Evolutionary conservation across 2,113 vertebrate species (phyloP), one percentile per base, ranked within the genome.

Genomic region (Bos indicus): DNA sequence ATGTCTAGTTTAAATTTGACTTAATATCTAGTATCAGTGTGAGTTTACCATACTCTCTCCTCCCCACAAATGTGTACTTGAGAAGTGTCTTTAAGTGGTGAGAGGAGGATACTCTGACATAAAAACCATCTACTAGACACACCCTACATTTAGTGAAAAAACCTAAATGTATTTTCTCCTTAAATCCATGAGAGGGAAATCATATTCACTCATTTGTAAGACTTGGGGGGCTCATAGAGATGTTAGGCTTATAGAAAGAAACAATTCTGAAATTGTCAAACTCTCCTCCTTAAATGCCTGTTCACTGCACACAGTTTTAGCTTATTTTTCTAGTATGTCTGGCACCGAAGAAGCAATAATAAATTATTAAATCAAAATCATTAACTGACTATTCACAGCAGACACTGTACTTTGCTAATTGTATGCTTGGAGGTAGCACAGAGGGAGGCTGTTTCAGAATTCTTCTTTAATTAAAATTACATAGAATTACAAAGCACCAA

Each of bases 381-480:
- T 98, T 98, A 98, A 98, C 98, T 97, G 98, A 98, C 98, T 99
- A 97, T 98, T 99, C 98, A 97, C 98, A 99, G 98, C 98, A 99
- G 98, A 99, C 98, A 98, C 67, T 99, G 98, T 99, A 98, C 94
- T 98, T 97, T 98, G 98, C 98, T 99, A 99, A 99, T 99, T 99
- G 98, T 99, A 98, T 98, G 98, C 99, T 99, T 98, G 98, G 98
- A 98, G 98, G 98, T 98, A 98, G 98, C 98, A 98, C 99, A 98
- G 98, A 98, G 98, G 99, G 99, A 98, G 97, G 98, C 97, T 98
- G 98, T 98, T 98, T 99, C 98, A 98, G 98, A 99, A 99, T 98
- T 99, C 98, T 98, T 98, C 98, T 99, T 99, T 99, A 99, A 99
- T 99, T 99, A 99, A 99, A 99, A 99, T 99, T 98, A 99, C 98